Evolutionary conservation across 2,113 vertebrate genomes (phyloP).

Genomic region (Microcebus tavaratra): DNA sequence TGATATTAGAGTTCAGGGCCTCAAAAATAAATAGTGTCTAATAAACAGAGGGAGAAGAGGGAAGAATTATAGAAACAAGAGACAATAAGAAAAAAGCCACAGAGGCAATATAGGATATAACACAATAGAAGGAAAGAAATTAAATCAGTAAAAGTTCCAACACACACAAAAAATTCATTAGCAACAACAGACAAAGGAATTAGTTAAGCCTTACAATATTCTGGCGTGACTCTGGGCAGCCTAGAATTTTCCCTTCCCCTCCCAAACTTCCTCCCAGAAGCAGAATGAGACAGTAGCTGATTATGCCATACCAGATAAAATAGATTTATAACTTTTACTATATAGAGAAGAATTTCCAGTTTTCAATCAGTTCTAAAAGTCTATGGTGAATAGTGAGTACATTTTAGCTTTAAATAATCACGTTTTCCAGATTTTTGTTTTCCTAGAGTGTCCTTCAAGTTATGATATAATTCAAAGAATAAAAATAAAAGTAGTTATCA

Average conservation of each 20-base stretch:
- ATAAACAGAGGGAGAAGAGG: not conserved
- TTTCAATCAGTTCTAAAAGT: not conserved
- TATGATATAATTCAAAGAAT: not conserved
- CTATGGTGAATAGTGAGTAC: not conserved
- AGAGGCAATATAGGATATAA: not conserved
- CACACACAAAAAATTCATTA: not conserved
- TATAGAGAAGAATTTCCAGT: not conserved
- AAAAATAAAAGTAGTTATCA: not conserved
- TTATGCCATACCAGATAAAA: not conserved
- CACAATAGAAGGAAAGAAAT: not conserved
- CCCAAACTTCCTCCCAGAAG: not conserved
- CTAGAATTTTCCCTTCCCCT: not conserved
- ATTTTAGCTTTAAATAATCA: not conserved
- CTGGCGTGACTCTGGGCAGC: not conserved
- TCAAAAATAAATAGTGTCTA: not conserved
- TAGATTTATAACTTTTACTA: not conserved
- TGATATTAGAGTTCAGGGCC: not conserved
- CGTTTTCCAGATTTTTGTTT: not conserved
- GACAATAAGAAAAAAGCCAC: not conserved
- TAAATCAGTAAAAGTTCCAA: not conserved
- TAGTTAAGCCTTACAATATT: not conserved
- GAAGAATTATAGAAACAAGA: not conserved
- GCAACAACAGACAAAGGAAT: not conserved
- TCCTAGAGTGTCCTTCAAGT: not conserved
- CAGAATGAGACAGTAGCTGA: not conserved